Conservation (phyloP, 2,888 invertebrate species). For the Adela reaumurella region DNA sequence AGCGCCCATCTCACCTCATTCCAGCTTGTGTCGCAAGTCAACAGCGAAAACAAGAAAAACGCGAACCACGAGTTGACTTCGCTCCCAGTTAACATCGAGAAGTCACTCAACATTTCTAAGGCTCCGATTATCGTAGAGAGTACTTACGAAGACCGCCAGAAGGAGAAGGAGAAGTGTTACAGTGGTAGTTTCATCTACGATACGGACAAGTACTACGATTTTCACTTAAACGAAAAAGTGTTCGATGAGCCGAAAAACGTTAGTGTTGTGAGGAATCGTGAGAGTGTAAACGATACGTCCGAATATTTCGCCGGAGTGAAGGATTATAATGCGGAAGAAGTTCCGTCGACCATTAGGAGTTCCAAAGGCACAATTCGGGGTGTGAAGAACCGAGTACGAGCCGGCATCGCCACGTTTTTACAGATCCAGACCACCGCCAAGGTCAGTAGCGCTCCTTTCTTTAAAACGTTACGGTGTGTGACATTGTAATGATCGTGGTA, state of each 20-base stretch:
- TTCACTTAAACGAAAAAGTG: slow-evolving; percentile 74
- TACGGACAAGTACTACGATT: slow-evolving; percentile 76
- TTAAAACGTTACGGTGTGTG: neutral
- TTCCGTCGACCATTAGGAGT: slow-evolving; percentile 80
- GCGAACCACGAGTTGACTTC: slow-evolving; percentile 22
- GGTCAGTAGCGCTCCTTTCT: slow-evolving; percentile 53
- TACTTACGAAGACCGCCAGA: slow-evolving; percentile 64
- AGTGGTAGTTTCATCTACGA: slow-evolving; percentile 61
- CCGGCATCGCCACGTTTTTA: slow-evolving; percentile 92
- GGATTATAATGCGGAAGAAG: slow-evolving; percentile 62
- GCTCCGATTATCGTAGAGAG: slow-evolving; percentile 59
- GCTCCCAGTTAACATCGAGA: slow-evolving; percentile 20
- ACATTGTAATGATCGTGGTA: neutral
- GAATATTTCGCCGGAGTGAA: slow-evolving; percentile 78
- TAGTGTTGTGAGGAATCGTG: slow-evolving; percentile 37
- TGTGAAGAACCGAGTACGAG: slow-evolving; percentile 89
- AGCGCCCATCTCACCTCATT: slow-evolving; percentile 49
- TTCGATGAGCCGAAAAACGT: slow-evolving; percentile 38
- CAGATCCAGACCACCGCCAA: slow-evolving; percentile 77
- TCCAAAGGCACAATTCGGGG: slow-evolving; percentile 91
- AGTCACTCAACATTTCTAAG: slow-evolving; percentile 20
- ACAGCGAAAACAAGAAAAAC: slow-evolving; percentile 33
- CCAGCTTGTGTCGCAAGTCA: slow-evolving; percentile 49
- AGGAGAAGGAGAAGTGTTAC: slow-evolving; percentile 45
- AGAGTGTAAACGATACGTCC: slow-evolving; percentile 44